phyloP scores from a whole-genome alignment of 2,888 invertebrate species.

The Malacosoma neustria region DNA sequence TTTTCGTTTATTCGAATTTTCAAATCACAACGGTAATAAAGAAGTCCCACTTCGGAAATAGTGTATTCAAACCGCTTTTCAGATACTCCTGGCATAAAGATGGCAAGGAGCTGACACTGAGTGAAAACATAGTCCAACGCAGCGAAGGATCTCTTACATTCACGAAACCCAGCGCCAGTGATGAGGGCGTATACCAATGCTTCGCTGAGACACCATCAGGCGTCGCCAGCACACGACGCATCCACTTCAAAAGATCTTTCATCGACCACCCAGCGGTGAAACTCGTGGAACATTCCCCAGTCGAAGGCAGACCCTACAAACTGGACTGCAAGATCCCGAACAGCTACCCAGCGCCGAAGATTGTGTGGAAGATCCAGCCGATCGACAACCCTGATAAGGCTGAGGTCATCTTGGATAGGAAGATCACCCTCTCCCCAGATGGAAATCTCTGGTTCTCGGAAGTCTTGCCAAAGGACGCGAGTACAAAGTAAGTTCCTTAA shows the following conservation, averaged over 20 bases:
- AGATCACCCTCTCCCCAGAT: conserved; percentile 40
- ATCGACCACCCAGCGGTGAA: conserved; percentile 25
- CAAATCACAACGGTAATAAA: no score
- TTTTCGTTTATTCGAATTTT: no score
- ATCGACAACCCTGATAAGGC: conserved; percentile 22
- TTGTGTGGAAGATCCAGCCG: conserved; percentile 39
- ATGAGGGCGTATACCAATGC: conserved; percentile 49
- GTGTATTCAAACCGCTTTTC: conserved; percentile 4
- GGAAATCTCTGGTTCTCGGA: conserved; percentile 48
- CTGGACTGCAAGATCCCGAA: conserved; percentile 40
- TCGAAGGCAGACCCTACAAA: conserved; percentile 42
- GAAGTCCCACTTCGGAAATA: neutral
- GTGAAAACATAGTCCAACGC: conserved; percentile 16
- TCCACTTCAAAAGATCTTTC: conserved; percentile 31
- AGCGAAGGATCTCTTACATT: conserved; percentile 40
- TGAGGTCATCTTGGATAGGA: conserved; percentile 24
- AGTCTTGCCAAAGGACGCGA: conserved; percentile 35
- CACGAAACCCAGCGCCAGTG: conserved; percentile 29
- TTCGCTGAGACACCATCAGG: conserved; percentile 35
- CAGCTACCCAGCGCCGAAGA: conserved; percentile 42
- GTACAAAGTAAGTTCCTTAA: conserved; percentile 14
- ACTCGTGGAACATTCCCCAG: conserved; percentile 30
- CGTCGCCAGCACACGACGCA: conserved; percentile 32
- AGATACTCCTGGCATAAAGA: conserved; percentile 51
- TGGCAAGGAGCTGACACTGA: conserved; percentile 26